Evolutionary conservation across 2,797 vertebrate genomes (phyloP).

Genomic region (Mormyrops boulengeri): DNA sequence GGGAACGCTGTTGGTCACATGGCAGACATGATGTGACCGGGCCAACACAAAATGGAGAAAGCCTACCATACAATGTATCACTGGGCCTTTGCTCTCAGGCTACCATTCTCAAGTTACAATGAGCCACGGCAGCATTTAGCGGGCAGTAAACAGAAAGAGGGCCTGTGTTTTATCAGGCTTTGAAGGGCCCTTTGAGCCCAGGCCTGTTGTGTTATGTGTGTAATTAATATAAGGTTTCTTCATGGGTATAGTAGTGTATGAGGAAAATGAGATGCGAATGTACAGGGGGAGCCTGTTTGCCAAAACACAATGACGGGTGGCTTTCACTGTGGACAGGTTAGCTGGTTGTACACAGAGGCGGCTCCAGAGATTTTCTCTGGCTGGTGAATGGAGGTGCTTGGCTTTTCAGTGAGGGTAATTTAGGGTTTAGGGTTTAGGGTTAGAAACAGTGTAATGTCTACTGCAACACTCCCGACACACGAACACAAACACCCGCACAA

Average conservation of each 20-base stretch:
- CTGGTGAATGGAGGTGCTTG: background rate
- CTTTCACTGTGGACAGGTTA: background rate
- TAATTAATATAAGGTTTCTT: background rate
- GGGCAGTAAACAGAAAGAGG: background rate
- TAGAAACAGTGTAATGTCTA: background rate
- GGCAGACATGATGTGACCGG: background rate
- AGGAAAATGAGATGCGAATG: background rate
- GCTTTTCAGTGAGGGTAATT: background rate
- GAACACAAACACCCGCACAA: background rate
- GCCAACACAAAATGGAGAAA: background rate
- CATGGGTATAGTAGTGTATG: background rate
- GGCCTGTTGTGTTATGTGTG: background rate
- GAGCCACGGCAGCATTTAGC: background rate
- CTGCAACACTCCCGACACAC: background rate
- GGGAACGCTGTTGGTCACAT: slow-evolving; percentile 38
- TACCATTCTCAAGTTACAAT: background rate
- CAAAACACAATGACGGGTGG: background rate
- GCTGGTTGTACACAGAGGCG: background rate
- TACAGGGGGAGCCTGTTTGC: background rate
- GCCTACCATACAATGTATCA: background rate
- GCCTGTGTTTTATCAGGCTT: background rate
- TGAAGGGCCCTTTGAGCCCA: background rate
- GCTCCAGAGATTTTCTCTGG: background rate
- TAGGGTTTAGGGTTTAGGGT: background rate
- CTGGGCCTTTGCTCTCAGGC: background rate